Base-by-base conservation (phyloP, 2,888 invertebrate species). In the Limenitis arthemis region DNA sequence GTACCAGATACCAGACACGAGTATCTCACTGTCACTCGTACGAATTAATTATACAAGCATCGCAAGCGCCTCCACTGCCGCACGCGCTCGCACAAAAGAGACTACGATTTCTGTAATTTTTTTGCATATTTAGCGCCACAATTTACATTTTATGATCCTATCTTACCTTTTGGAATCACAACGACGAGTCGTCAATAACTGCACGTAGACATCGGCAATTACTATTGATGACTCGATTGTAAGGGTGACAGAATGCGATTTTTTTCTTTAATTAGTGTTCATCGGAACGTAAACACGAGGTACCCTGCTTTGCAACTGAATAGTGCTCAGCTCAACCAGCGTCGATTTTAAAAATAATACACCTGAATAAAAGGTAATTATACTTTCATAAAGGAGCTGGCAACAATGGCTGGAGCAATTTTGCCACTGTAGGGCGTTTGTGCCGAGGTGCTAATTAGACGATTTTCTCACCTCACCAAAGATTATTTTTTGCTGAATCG, bases 361-460 rank as follows among this genome's bases (percentile, higher is more conserved):
- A 68, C 68, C 69, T 72, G 78, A 78, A 83, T 79, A 81, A 81
- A 77, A 72, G 77, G 71, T 84, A 84, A 84, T 84, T 84, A 85
- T 75, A 72, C 69, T 73, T 75, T 70, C 70, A 75, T 72, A 72
- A 69, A 68, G 69, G 69, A 60, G 63, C 48, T 56, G 60, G 60
- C 65, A 65, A 79, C 81, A 79, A 79, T 75, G 69, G 73, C 51
- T 63, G 68, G 68, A 66, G 69, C 75, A 69, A 72, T 69, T 59
- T 64, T 47, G 69, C 70, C 68, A 64, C 74, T 62, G 68, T 62
- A 61, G 79, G 73, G 74, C 70, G 74, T 61, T 62, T 43, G 46
- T 64, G 61, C 64, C 67, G 62, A 73, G 65, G 74, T 76, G 76
- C 70, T 84, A 82, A 86, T 85, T 85, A 84, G 71, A 69, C 63